phyloP scores from a whole-genome alignment of 2,797 vertebrate genomes.

The Phalanger gymnotis region DNA sequence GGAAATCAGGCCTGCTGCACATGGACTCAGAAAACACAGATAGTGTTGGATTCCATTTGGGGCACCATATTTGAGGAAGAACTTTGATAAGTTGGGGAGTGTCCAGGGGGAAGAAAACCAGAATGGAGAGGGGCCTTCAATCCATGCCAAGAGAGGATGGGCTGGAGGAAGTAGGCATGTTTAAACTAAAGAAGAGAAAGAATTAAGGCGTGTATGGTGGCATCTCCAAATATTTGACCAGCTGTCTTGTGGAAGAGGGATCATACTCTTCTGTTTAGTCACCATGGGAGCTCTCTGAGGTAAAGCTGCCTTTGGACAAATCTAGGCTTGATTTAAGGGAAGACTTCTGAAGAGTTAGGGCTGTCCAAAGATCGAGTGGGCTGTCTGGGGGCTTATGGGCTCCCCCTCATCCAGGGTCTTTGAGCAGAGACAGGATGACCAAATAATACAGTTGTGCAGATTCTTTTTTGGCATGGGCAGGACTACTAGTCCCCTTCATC shows the following conservation, averaged over 20 bases:
- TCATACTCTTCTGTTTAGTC: neutral
- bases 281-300: neutral
- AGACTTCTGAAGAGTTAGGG: neutral
- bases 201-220: neutral
- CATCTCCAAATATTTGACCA: neutral
- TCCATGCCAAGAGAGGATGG: neutral
- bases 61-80: neutral
- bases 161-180: neutral
- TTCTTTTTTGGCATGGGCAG: neutral
- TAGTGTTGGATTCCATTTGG: neutral
- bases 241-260: neutral
- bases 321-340: neutral
- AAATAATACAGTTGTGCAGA: neutral
- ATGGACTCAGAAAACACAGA: neutral
- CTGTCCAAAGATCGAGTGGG: neutral
- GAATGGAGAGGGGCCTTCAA: neutral
- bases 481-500: neutral
- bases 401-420: neutral
- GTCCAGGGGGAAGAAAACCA: neutral
- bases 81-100: neutral
- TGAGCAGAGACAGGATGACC: neutral
- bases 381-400: neutral
- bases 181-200: neutral
- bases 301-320: neutral
- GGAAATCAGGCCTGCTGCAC: neutral